Percentiles rank a stretch among this genome's conserved stretches.
Evolutionary conservation across 1,140 invertebrate species (phyloP).

Genomic region (Samia ricini): DNA sequence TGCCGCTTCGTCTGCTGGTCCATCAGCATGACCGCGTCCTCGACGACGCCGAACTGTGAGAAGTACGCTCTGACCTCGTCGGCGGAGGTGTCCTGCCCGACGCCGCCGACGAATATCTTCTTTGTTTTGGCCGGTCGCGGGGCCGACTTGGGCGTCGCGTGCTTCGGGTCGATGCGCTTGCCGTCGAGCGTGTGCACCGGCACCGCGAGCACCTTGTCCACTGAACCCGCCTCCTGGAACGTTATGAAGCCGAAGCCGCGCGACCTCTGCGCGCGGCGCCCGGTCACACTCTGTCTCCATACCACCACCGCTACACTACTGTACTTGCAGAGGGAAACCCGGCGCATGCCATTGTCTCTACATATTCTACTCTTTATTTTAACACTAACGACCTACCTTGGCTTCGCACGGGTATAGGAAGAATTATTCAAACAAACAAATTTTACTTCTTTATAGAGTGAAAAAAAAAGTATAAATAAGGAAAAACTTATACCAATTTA

Average conservation of each 20-base stretch:
- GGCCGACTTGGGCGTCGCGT: conserved; percentile 94
- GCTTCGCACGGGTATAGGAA: too few species aligned
- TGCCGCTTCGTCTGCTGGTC: conserved; percentile 95
- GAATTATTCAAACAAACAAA: too few species aligned
- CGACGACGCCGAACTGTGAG: conserved; percentile 93
- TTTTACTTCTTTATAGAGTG: too few species aligned
- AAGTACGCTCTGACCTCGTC: conserved; percentile 96
- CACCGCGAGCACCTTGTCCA: conserved; percentile 88
- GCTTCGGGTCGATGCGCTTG: conserved; percentile 96
- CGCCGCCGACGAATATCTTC: conserved; percentile 95
- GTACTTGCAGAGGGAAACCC: neutral
- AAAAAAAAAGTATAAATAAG: too few species aligned
- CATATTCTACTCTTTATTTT: neutral
- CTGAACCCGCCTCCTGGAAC: conserved; percentile 92
- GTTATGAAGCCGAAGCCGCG: conserved; percentile 96
- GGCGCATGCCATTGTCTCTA: neutral
- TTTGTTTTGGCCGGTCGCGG: conserved; percentile 92
- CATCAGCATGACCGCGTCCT: conserved; percentile 96
- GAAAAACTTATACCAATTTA: too few species aligned
- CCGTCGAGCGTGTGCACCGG: conserved; percentile 95
- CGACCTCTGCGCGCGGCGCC: conserved; percentile 84
- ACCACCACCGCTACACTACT: neutral
- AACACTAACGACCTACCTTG: too few species aligned
- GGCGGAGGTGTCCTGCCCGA: conserved; percentile 93
- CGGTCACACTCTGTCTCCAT: conserved; percentile 20